Evolutionary conservation across 1,140 invertebrate species (phyloP).

Genomic region (Eueides isabella): DNA sequence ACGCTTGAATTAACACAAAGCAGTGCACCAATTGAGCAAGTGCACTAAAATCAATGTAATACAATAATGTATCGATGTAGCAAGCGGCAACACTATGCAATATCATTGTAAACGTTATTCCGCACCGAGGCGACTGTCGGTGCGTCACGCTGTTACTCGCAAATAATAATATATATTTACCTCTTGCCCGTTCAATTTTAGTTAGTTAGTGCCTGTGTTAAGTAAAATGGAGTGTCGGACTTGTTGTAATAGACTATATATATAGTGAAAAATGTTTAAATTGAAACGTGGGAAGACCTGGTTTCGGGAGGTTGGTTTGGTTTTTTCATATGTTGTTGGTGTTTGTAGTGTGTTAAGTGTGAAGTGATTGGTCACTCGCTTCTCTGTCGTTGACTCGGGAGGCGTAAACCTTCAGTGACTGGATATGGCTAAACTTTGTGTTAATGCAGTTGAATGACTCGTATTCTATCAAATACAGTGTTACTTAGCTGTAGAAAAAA

Average conservation of each 20-base stretch:
- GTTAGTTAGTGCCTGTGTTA: slow-evolving; percentile 20
- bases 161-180: slow-evolving; percentile 46
- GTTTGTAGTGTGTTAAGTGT: not conserved
- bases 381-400: not conserved
- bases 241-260: too few relatives aligned
- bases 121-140: slow-evolving; percentile 44
- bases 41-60: slow-evolving; percentile 12
- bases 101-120: slow-evolving; percentile 51
- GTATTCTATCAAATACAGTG: too few relatives aligned
- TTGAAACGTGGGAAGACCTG: slow-evolving; percentile 52
- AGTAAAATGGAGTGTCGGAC: slow-evolving; percentile 41
- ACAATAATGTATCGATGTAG: slow-evolving; percentile 30
- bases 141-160: slow-evolving; percentile 46
- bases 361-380: not conserved
- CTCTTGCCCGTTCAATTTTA: slow-evolving; percentile 24
- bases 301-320: slow-evolving; percentile 44
- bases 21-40: not conserved
- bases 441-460: too few relatives aligned
- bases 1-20: not conserved
- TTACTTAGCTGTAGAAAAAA: too few relatives aligned
- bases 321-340: not conserved
- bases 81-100: slow-evolving; percentile 46
- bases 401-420: too few relatives aligned
- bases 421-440: too few relatives aligned
- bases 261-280: slow-evolving; percentile 52